Percentiles rank a stretch among this genome's conserved stretches.
These are phyloP conservation scores for Hoplodrina blanda DNA, from an alignment of 2,888 invertebrate species.

Conservation along the genomic window DNA sequence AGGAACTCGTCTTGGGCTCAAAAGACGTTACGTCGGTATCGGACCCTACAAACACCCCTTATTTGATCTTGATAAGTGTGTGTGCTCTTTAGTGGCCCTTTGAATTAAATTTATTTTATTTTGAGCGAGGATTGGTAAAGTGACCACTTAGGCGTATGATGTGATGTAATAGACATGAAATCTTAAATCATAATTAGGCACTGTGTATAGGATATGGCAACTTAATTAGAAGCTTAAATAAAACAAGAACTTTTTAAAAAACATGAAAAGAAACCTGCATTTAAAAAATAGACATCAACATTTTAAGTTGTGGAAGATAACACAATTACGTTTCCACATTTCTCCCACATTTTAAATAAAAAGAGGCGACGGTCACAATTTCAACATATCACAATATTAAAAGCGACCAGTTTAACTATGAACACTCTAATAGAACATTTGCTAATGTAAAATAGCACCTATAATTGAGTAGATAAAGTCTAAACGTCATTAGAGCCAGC, in stretches of 20 bases:
- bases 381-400: constrained; percentile 66
- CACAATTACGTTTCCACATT: neutral
- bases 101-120: constrained; percentile 15
- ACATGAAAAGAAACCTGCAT: no score
- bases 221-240: no score
- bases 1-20: constrained; percentile 86
- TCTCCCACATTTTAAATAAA: neutral
- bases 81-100: constrained; percentile 78
- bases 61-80: constrained; percentile 81
- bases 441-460: constrained; percentile 73
- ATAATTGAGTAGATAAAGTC: constrained; percentile 67
- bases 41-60: constrained; percentile 85
- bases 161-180: no score
- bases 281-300: neutral
- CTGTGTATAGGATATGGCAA: no score
- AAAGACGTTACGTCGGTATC: constrained; percentile 86
- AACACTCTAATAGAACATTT: constrained; percentile 58
- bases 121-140: neutral
- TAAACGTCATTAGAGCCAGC: constrained; percentile 64
- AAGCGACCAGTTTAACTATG: constrained; percentile 67
- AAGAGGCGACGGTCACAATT: constrained; percentile 71
- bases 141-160: no score
- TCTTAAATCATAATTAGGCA: no score
- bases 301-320: neutral
- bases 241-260: no score